Evolutionary conservation across 2,113 vertebrate genomes (phyloP).

Genomic region (Phalacrocorax carbo): DNA sequence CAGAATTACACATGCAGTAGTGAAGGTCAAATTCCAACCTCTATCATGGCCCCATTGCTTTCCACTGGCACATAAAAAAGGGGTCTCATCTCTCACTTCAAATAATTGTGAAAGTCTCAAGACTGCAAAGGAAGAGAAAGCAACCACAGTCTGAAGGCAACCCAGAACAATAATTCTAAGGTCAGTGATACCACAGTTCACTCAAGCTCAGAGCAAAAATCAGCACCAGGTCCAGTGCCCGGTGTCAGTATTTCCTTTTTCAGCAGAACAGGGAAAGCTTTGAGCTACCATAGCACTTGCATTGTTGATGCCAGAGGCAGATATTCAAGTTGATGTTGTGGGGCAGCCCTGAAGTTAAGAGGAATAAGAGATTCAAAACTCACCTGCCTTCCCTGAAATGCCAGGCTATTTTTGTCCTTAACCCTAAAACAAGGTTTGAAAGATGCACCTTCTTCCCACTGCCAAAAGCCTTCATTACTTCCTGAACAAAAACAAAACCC

Average conservation of each 20-base stretch:
- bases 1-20: not conserved
- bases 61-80: not conserved
- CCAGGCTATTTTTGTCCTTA: not conserved
- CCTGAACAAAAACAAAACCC: constrained; percentile 45
- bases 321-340: not conserved
- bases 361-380: not conserved
- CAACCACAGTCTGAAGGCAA: not conserved
- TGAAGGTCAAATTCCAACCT: not conserved
- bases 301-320: not conserved
- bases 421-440: constrained; percentile 10
- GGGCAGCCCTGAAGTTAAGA: not conserved
- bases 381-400: not conserved
- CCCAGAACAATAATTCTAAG: not conserved
- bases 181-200: rapidly evolving
- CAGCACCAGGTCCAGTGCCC: not conserved
- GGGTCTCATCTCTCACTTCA: not conserved
- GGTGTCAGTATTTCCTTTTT: not conserved
- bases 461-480: constrained; percentile 43
- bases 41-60: not conserved
- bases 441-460: not conserved
- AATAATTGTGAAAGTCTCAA: not conserved
- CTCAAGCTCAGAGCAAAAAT: not conserved
- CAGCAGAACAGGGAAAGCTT: not conserved
- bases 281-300: not conserved
- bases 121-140: not conserved